These are phyloP conservation scores for Drosophila austrosaltans DNA, from an alignment of 2,888 invertebrate species.

Conservation along the genomic window DNA sequence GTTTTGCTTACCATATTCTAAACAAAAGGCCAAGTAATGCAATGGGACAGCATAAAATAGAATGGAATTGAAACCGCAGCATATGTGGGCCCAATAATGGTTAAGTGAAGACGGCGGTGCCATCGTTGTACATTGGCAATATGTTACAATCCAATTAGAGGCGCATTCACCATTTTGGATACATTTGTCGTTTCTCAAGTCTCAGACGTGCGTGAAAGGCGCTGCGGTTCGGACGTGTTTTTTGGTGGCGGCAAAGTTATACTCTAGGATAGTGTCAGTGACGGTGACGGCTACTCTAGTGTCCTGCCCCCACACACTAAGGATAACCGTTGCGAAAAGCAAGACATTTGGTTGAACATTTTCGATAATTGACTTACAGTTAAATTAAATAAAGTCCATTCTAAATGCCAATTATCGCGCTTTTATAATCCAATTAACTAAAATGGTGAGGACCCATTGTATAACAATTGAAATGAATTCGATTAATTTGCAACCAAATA, in stretches of 20 bases:
- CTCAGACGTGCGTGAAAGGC: constrained; percentile 81
- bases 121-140: constrained; percentile 56
- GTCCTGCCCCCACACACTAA: constrained; percentile 45
- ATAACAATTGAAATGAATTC: constrained; percentile 10
- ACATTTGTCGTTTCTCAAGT: constrained; percentile 47
- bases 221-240: constrained; percentile 82
- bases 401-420: constrained; percentile 66
- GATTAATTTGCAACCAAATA: not conserved
- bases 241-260: not conserved
- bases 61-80: constrained; percentile 36
- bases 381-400: constrained; percentile 45
- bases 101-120: constrained; percentile 37
- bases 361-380: not conserved
- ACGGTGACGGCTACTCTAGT: constrained; percentile 14
- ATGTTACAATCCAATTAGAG: constrained; percentile 83
- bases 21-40: constrained; percentile 62
- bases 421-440: constrained; percentile 75
- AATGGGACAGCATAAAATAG: constrained; percentile 31
- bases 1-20: constrained; percentile 71
- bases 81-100: constrained; percentile 56
- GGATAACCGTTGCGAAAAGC: not conserved
- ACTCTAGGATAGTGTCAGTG: not conserved
- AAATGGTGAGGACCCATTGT: constrained; percentile 73
- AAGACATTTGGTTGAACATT: constrained; percentile 6
- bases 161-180: constrained; percentile 54